Conservation (phyloP, 2,113 vertebrate species). For the Chloropsis cyanopogon region DNA sequence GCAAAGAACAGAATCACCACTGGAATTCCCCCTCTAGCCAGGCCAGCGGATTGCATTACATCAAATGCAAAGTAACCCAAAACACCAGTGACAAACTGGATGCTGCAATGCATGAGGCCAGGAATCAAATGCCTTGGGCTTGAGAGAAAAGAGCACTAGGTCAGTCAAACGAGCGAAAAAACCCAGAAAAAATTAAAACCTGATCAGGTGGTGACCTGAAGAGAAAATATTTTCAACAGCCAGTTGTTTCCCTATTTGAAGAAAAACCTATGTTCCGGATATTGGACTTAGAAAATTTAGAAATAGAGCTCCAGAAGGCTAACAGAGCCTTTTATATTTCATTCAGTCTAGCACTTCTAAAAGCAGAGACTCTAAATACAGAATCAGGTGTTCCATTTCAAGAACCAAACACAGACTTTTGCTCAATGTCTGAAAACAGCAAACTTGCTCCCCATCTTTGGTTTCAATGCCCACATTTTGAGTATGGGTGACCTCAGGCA, state of each 20-base stretch:
- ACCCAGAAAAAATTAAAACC: not conserved
- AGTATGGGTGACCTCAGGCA: not conserved
- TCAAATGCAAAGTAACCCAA: not conserved
- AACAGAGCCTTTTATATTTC: not conserved
- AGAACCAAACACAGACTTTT: not conserved
- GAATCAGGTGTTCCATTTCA: not conserved
- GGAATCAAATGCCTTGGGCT: not conserved
- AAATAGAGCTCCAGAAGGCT: not conserved
- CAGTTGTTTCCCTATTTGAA: not conserved
- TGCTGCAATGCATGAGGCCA: not conserved
- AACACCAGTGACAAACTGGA: not conserved
- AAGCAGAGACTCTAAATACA: not conserved
- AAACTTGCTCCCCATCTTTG: not conserved
- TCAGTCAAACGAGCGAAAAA: not conserved
- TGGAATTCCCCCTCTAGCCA: not conserved
- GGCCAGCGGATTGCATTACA: not conserved
- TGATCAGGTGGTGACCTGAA: not conserved
- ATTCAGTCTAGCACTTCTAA: not conserved
- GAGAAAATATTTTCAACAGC: not conserved
- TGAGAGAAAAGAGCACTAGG: not conserved
- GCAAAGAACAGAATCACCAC: not conserved
- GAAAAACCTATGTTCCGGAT: not conserved
- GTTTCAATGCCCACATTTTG: not conserved
- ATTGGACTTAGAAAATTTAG: not conserved
- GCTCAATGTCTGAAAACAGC: not conserved